Conservation (phyloP, 2,888 invertebrate species). For the Amiota mariae region DNA sequence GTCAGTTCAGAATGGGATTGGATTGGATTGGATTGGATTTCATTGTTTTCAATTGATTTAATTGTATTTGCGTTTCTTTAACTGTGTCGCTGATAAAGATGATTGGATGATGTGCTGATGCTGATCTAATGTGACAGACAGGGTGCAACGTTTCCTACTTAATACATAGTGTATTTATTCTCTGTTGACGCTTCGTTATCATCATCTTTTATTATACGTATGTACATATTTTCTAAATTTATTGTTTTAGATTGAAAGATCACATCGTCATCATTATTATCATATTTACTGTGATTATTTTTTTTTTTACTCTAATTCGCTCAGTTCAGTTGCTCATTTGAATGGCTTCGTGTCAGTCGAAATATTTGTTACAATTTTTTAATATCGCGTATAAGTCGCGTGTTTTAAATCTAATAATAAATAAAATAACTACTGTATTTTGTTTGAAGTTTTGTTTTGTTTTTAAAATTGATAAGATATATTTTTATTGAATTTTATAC, state of each 20-base stretch:
- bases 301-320: not conserved
- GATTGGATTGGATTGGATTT: conserved; percentile 34
- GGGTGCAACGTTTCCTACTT: conserved; percentile 3
- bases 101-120: not conserved
- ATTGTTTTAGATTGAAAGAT: conserved; percentile 14
- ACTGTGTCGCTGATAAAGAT: conserved; percentile 42
- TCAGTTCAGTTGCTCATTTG: not conserved
- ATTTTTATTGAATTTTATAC: conserved; percentile 5
- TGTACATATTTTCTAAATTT: not conserved
- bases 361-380: not conserved
- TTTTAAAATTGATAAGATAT: not conserved
- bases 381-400: conserved; percentile 4
- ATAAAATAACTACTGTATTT: no score
- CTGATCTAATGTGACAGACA: not conserved
- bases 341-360: not conserved
- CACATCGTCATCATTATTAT: not conserved
- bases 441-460: no score
- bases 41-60: conserved; percentile 65
- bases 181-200: not conserved
- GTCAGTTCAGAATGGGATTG: not conserved
- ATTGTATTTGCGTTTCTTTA: conserved; percentile 59
- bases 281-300: not conserved
- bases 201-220: conserved; percentile 25
- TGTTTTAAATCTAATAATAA: not conserved
- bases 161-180: not conserved